Evolutionary conservation across 2,797 vertebrate genomes (phyloP).

Genomic region (Anguilla pacifica): DNA sequence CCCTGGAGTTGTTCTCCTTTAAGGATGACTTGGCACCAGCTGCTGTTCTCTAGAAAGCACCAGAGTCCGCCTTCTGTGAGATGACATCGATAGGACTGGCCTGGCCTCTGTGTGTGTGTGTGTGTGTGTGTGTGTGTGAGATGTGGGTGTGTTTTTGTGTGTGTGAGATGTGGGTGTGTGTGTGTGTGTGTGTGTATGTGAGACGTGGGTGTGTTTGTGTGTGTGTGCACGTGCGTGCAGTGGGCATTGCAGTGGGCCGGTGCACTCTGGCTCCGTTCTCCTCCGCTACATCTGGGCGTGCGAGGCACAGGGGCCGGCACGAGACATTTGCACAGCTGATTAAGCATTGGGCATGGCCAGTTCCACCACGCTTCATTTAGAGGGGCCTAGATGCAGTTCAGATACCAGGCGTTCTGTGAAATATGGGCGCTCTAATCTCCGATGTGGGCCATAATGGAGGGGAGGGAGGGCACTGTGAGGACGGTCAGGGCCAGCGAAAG

Average conservation of each 20-base stretch:
- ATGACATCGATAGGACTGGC: slow-evolving; percentile 27
- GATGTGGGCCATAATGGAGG: slow-evolving; percentile 29
- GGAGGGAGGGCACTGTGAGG: background rate
- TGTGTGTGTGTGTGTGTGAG: background rate
- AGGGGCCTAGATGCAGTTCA: slow-evolving; percentile 43
- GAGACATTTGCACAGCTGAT: slow-evolving; percentile 55
- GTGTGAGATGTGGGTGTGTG: slow-evolving; percentile 22
- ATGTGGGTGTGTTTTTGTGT: slow-evolving; percentile 24
- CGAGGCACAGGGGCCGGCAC: slow-evolving; percentile 20
- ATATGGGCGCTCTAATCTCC: slow-evolving; percentile 36
- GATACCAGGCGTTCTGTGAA: slow-evolving; percentile 38
- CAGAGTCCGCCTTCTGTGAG: slow-evolving; percentile 2
- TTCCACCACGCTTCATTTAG: slow-evolving; percentile 48
- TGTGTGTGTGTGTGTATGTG: slow-evolving; percentile 8
- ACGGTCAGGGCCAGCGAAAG: slow-evolving; percentile 26
- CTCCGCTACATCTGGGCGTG: background rate
- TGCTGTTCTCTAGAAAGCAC: slow-evolving; percentile 30
- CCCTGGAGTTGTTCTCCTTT: slow-evolving; percentile 34
- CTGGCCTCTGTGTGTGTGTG: slow-evolving; percentile 29
- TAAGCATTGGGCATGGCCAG: slow-evolving; percentile 48
- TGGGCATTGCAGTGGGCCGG: background rate
- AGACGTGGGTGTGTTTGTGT: background rate
- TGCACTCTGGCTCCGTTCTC: slow-evolving; percentile 18
- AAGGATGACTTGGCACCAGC: slow-evolving; percentile 42
- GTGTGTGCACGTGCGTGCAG: too few relatives aligned